Evolutionary conservation across 2,113 vertebrate genomes (phyloP), one percentile per base, ranked within the genome.

Genomic region (Athene noctua): DNA sequence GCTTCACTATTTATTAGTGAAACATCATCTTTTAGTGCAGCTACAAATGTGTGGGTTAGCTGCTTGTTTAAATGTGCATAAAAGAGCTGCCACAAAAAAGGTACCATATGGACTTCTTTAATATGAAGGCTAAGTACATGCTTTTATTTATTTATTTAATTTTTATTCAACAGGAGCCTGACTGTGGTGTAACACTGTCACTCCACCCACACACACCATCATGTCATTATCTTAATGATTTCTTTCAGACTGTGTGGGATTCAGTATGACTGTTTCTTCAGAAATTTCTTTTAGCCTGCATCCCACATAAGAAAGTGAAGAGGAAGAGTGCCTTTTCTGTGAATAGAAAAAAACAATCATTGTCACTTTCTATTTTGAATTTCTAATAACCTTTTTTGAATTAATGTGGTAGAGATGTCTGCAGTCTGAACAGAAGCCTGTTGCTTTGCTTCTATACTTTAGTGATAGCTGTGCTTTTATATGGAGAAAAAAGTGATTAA

Each of bases 231-330:
- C 88, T 90, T 97, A 95, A 95, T 89, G 65, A 81, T 80, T 94
- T 78, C 91, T 93, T 96, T 84, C 78, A 95, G 90, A 96, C 86
- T 91, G 75, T 92, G 89, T 97, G 83, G 93, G 88, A 92, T 95
- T 95, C n/a, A 7, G 40, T 88, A 18, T 1, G 11, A 82, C 83
- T 78, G 86, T 40, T 62, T 65, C 71, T 81, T 87, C 46, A 68
- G 88, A 88, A 95, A 72, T 68, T 44, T 72, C 88, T 82, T 87
- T 88, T 47, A 93, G 74, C 57, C 86, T 86, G 63, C 79, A 78
- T 90, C 88, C 90, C 95, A 91, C 61, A 5, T 71, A 57, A 66
- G 46, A 74, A 74, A 65, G 17, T 15, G 40, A 86, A 86, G 55
- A 58, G 62, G 58, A 91, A 40, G 57, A 54, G 46, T 57, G 61